Conservation (phyloP, 2,113 vertebrate species). For the Aphelocoma coerulescens region DNA sequence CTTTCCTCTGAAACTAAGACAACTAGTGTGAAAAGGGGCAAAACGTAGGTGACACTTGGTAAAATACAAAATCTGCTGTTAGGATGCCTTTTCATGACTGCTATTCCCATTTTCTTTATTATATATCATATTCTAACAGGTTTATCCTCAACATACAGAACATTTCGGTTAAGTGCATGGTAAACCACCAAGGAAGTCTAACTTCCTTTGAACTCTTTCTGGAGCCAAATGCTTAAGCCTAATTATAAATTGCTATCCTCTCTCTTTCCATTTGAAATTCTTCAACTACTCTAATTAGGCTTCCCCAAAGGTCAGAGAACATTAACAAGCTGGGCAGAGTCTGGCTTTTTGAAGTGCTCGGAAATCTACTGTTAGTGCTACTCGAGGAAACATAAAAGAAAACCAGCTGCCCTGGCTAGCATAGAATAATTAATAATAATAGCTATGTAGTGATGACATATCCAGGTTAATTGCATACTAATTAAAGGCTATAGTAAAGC, state of each 20-base stretch:
- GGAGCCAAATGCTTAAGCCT: background rate
- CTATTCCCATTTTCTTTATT: background rate
- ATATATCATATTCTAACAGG: background rate
- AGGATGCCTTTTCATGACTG: background rate
- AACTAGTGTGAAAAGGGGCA: background rate
- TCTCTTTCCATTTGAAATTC: conserved; percentile 6
- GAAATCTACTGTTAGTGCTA: background rate
- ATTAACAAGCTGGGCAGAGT: conserved; percentile 3
- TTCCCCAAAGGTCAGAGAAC: conserved; percentile 30
- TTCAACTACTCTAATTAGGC: conserved; percentile 11
- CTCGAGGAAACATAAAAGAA: conserved; percentile 30
- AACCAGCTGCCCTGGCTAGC: conserved; percentile 14
- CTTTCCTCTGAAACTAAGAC: background rate
- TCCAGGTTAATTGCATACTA: conserved; percentile 61
- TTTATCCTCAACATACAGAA: background rate
- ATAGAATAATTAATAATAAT: conserved; percentile 55
- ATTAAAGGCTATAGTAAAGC: conserved; percentile 43
- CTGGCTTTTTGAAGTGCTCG: background rate
- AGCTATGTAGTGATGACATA: conserved; percentile 40
- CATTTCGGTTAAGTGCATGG: background rate
- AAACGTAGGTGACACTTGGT: background rate
- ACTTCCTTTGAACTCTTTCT: background rate
- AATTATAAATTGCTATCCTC: conserved; percentile 19
- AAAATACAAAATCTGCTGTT: background rate
- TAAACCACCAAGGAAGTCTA: background rate